Base-by-base conservation (phyloP, 2,113 vertebrate species). In the Morone chrysops region DNA sequence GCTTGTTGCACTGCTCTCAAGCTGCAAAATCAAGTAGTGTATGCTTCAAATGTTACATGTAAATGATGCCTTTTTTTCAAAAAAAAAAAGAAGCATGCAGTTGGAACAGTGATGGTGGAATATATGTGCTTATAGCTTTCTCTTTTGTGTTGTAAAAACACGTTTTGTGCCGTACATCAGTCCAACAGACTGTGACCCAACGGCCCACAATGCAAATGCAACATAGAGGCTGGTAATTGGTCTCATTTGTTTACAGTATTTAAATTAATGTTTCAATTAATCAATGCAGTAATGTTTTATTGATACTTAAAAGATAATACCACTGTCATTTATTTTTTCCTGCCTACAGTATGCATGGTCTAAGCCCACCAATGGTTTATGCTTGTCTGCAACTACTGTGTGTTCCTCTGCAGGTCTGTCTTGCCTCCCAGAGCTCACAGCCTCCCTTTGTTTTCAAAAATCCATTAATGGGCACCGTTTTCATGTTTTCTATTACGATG, bases 401-500 rank as follows among this genome's bases (percentile, higher is more conserved):
- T 68, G 56, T 78, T 83, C 63, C 80, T 40, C 61, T 72, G 71
- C 53, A 77, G 82, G 74, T 53, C 69, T 48, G 70, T 83, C 38
- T 70, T 54, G 22, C 68, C 70, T 60, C 83, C 72, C 47, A 48
- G 31, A 67, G 70, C 72, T 86, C 75, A 16, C n/a, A 43, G 59
- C 41, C 84, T 66, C 74, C 76, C 79, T 66, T 87, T 90, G 75
- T 88, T 89, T 78, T 43, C 20, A 47, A 75, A 88, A 90, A 85
- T 75, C 78, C 72, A 87, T 87, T 91, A 86, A 87, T 87, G 79
- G 59, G 5, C 65, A 70, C 48, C 57, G 36, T 82, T 87, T 82
- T 56, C 31, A 43, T 72, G 84, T 76, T 71, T 70, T 70, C 70
- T 78, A 53, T 81, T 59, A 76, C 66, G 4, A 4, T 60, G 45